Evolutionary conservation across 2,888 invertebrate genomes (phyloP), one percentile per base, ranked within the genome.

Genomic region (Tetanocera ferruginea): DNA sequence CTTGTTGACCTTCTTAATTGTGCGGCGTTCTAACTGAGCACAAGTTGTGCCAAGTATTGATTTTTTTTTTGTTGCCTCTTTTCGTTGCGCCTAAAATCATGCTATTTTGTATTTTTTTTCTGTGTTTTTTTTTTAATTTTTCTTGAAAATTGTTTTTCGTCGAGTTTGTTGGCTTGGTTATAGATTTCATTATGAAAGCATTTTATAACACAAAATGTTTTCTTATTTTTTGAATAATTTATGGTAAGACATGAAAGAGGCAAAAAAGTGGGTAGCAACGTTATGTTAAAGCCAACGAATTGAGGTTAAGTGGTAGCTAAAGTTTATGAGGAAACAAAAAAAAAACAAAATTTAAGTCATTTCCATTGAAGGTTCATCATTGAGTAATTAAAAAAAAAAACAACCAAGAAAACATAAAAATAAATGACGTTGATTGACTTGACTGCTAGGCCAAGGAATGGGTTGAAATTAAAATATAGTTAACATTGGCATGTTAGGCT

Each of bases 41-140:
- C 19, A 60, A 60, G 25, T 28, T 60, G 4, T 60, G 60, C 60
- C 60, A 60, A 60, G 60, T 60, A 60, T 60, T 60, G 60, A 60
- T 60, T 60, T 60, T 60, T 23, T 57, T 17, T 57, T 57, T 57
- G 17, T 11, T 43, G 14, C 43, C 43, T 2, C 11, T 43, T 11
- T 11, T 9, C 17, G 28, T 28, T 60, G 60, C 60, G 60, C 60
- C 60, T 60, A 60, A 60, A 60, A 60, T 25, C 60, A 60, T 23
- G 60, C 60, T 57, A n/a, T 23, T 57, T 60, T 60, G 17, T 60
- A 1, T 37, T 8, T 43, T 43, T 43, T 43, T 43, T 43, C 43
- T 2, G 5, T 4, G 3, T 31, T 31, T 2, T 43, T 11, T 11
- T 43, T 43, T 14, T 14, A 11, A 1, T 43, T 43, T 43, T 43